Base-by-base conservation (phyloP, 2,888 invertebrate genomes). In the Acrobeloides nanus region DNA sequence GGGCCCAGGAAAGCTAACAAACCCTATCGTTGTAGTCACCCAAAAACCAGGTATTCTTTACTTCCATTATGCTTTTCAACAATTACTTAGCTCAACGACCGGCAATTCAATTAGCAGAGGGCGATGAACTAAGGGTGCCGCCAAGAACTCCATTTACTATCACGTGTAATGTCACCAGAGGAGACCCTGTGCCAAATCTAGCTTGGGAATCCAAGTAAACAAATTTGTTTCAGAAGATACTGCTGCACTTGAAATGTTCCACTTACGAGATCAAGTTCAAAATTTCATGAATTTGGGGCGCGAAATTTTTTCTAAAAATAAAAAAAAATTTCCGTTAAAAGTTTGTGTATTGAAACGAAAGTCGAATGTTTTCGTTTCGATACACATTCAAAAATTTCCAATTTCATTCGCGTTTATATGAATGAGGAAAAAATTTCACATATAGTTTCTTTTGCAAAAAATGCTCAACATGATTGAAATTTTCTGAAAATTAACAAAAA, bases 1-100 rank as follows among this genome's bases (percentile, higher is more conserved):
- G 26, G 71, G 71, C 32, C 68, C 64, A 5, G 71, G 71, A 35
- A 64, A 63, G 46, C 53, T 72, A 7, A 66, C 67, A 26, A 61
- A 59, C 42, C 62, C 67, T 17, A 58, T 71, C n/a, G 56, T 63
- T 12, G 61, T 68, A 18, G 61, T 39, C 5, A 72, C 70, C 1
- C 43, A 64, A 45, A 64, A 64, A 38, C 62, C 70, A 25, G 59
- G 57, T 55, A 35, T 26, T 40, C 12, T 12, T 23, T n/a, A n/a
- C n/a, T n/a, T n/a, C n/a, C n/a, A n/a, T n/a, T n/a, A n/a, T n/a
- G n/a, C n/a, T n/a, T n/a, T n/a, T n/a, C n/a, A n/a, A 18, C n/a
- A 18, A 3, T 32, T 31, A 35, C 59, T 33, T 39, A 53, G 68
- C 71, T n/a, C 56, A 61, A 29, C 58, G 62, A 18, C 71, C 71